A percentile compares a stretch with the other conserved stretches of the same genome.
phyloP scores from a whole-genome alignment of 2,888 invertebrate genomes.

The Temnothorax unifasciatus region DNA sequence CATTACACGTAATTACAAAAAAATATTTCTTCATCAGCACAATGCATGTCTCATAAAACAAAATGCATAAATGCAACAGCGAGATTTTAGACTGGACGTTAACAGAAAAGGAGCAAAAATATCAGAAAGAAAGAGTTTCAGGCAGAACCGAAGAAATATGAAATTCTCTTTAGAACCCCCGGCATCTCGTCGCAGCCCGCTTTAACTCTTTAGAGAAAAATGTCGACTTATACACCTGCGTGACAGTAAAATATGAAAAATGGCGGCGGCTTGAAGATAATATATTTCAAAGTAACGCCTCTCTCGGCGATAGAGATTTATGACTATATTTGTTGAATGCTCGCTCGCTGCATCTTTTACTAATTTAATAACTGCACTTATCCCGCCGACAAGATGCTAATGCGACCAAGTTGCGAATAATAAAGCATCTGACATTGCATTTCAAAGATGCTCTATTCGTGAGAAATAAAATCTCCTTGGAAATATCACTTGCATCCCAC shows the following conservation, averaged over 20 bases:
- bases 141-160: background rate
- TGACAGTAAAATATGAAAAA: conserved; percentile 45
- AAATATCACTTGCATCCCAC: background rate
- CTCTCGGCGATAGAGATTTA: conserved; percentile 35
- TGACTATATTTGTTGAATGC: conserved; percentile 16
- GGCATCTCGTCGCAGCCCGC: background rate
- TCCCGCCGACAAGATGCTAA: background rate
- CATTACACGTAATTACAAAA: background rate
- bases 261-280: conserved; percentile 2
- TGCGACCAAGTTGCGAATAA: conserved; percentile 18
- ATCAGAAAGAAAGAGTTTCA: conserved; percentile 1
- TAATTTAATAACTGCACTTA: conserved; percentile 26
- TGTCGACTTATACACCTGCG: conserved; percentile 11
- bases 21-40: conserved; percentile 7
- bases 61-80: conserved; percentile 31
- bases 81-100: conserved; percentile 19
- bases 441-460: background rate
- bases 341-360: background rate
- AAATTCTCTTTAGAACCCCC: conserved; percentile 27
- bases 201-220: conserved; percentile 31
- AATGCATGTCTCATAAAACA: conserved; percentile 14
- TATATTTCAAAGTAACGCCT: conserved; percentile 16
- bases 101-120: conserved; percentile 10
- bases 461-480: background rate
- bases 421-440: background rate